Conservation (phyloP, 2,797 vertebrate genomes). For the Chromobotia macracanthus region DNA sequence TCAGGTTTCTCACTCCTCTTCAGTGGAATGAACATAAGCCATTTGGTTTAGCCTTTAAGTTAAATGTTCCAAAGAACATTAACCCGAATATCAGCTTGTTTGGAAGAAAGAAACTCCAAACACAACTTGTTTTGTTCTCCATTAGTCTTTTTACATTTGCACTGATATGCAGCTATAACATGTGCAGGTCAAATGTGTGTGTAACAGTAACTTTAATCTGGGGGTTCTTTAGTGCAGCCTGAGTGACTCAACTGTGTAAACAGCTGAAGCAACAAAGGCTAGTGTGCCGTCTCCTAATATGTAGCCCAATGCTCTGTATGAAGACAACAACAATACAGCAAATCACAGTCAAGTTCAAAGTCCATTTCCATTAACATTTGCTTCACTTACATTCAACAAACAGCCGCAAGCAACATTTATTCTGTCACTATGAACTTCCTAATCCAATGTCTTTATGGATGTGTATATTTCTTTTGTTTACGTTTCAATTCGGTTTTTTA, state of each 20-base stretch:
- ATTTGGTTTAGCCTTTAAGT: conserved; percentile 38
- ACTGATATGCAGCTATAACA: too few relatives aligned
- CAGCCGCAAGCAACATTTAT: neutral
- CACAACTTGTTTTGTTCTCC: too few relatives aligned
- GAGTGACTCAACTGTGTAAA: conserved; percentile 30
- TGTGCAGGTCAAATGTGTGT: neutral
- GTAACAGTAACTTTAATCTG: neutral
- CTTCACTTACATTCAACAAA: neutral
- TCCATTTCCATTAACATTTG: neutral
- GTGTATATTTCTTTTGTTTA: neutral
- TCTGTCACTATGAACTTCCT: neutral
- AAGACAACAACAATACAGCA: conserved; percentile 17
- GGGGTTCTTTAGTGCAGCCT: neutral
- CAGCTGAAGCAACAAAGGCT: conserved; percentile 33
- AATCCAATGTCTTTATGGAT: neutral
- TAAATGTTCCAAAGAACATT: conserved; percentile 2
- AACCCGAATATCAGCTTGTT: neutral
- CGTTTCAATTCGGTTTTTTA: neutral
- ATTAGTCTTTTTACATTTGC: too few relatives aligned
- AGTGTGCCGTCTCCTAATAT: neutral
- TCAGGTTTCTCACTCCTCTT: conserved; percentile 35
- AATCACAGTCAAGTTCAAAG: conserved; percentile 39
- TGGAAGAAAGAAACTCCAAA: neutral
- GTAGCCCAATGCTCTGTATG: neutral
- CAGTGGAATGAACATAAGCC: conserved; percentile 2